Base-by-base conservation (phyloP, 30 jellyfish, hydroid and myxozoan genomes). In the Aurelia sp. region DNA sequence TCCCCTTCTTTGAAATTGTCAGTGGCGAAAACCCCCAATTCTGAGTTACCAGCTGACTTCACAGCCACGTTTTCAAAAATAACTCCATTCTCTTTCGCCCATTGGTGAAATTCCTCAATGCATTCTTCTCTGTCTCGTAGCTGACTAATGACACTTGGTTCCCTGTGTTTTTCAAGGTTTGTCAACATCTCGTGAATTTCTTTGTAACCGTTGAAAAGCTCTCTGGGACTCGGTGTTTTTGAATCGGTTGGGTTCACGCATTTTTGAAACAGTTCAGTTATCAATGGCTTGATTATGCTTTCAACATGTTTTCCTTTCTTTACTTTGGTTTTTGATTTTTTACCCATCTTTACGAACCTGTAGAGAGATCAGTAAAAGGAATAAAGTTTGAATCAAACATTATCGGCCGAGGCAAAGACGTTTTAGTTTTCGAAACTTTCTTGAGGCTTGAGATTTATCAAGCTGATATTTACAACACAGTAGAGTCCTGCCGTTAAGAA, bases 181-280 rank as follows among this genome's bases (percentile, higher is more conserved):
- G 57, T 71, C 17, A 86, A 17, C 89, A 68, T 53, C 13, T 68
- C 96, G 18, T 31, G 20, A 52, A 86, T 86, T 17, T 75, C 86
- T 59, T 64, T 70, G 70, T 63, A 62, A 51, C 79, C 86, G 18
- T 69, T 19, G 58, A 64, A 58, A 27, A 40, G 84, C 57, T 86
- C 86, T 63, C 78, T 86, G 19, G 90, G 90, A 50, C 86, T 65
- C 67, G 94, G 80, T 13, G 74, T 61, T 11, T 47, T 64, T 30
- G 66, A 27, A 6, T 50, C 71, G 9, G 89, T 57, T 10, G 82
- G 78, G 67, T 47, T 58, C 12, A 86, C 84, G 68, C 95, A 86
- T 59, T 61, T 73, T 53, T 86, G 95, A 11, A 86, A 74, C 20
- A 86, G 77, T 16, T 74, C 95, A 12, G 84, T 51, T 16, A 74